These are phyloP conservation scores for Trissolcus basalis DNA, from an alignment of 1,140 invertebrate species.

Conservation along the genomic window DNA sequence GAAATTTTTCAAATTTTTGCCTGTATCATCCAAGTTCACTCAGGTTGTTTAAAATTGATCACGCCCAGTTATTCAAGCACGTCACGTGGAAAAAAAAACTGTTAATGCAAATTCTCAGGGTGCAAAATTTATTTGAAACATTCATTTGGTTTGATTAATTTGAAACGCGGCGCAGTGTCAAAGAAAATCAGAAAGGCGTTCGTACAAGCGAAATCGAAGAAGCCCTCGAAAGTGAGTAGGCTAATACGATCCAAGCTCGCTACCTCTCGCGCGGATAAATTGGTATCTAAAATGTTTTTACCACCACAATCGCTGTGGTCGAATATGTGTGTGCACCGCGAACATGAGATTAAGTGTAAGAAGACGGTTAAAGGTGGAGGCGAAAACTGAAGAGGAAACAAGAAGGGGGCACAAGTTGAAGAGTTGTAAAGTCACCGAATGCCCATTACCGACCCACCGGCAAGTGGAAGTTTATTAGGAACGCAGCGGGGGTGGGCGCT, in stretches of 20 bases:
- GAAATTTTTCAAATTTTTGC: no score
- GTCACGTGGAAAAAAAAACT: no score
- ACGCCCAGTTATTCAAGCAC: no score
- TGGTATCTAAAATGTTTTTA: slow-evolving; percentile 49
- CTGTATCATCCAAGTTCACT: no score
- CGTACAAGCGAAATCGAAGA: slow-evolving; percentile 32
- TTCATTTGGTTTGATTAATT: slow-evolving; percentile 33
- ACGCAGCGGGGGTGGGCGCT: slow-evolving; percentile 72
- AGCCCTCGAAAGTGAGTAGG: slow-evolving; percentile 53
- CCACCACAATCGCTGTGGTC: slow-evolving; percentile 8
- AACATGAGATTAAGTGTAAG: slow-evolving; percentile 37
- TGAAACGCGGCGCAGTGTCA: slow-evolving; percentile 37
- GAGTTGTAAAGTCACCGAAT: slow-evolving; percentile 71
- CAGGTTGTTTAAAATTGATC: no score
- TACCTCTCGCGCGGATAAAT: slow-evolving; percentile 53
- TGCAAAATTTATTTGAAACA: background rate
- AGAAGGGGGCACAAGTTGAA: slow-evolving; percentile 35
- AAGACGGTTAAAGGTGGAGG: slow-evolving; percentile 40
- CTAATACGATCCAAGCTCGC: slow-evolving; percentile 58
- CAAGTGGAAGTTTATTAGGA: slow-evolving; percentile 74
- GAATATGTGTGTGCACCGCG: slow-evolving; percentile 23
- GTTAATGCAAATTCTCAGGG: no score
- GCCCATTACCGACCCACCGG: slow-evolving; percentile 69
- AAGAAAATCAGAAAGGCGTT: slow-evolving; percentile 35
- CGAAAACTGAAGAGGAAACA: slow-evolving; percentile 21